phyloP scores from a whole-genome alignment of 2,797 vertebrate genomes.

The Sebastiscus albofasciatus region DNA sequence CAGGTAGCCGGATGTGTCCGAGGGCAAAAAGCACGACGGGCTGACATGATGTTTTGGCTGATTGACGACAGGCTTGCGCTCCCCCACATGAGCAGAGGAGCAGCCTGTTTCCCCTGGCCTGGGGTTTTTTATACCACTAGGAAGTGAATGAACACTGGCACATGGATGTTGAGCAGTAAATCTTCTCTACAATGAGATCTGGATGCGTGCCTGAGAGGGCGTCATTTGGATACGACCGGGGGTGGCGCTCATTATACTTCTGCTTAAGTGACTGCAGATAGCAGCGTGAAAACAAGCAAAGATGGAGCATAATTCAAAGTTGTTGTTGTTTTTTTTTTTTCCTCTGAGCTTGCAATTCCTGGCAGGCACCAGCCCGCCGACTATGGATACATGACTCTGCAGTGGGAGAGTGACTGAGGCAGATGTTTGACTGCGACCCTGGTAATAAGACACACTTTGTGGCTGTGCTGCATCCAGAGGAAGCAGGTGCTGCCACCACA shows the following conservation, averaged over 20 bases:
- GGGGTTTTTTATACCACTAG: constrained; percentile 48
- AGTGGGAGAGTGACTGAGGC: constrained; percentile 53
- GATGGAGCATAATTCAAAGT: not conserved
- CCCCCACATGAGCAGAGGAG: constrained; percentile 16
- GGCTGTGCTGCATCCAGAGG: constrained; percentile 63
- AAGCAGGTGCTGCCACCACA: constrained; percentile 68
- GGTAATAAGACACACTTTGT: constrained; percentile 69
- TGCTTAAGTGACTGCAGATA: constrained; percentile 19
- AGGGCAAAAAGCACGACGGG: constrained; percentile 45
- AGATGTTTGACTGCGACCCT: constrained; percentile 69
- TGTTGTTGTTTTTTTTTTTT: not conserved
- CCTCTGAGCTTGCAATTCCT: constrained; percentile 25
- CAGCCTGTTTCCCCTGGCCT: constrained; percentile 14
- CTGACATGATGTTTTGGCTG: constrained; percentile 50
- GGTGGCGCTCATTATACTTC: constrained; percentile 11
- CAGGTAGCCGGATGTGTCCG: constrained; percentile 38
- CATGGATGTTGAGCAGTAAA: constrained; percentile 40
- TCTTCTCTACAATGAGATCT: constrained; percentile 42
- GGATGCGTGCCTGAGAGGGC: constrained; percentile 15
- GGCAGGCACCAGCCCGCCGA: constrained; percentile 31
- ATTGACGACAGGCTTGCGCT: constrained; percentile 44
- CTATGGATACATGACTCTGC: constrained; percentile 54
- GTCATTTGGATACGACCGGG: constrained; percentile 15
- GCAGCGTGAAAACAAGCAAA: constrained; percentile 1
- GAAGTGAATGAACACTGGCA: constrained; percentile 18